Conservation (phyloP, 2,113 vertebrate genomes). For the Tragelaphus scriptus region DNA sequence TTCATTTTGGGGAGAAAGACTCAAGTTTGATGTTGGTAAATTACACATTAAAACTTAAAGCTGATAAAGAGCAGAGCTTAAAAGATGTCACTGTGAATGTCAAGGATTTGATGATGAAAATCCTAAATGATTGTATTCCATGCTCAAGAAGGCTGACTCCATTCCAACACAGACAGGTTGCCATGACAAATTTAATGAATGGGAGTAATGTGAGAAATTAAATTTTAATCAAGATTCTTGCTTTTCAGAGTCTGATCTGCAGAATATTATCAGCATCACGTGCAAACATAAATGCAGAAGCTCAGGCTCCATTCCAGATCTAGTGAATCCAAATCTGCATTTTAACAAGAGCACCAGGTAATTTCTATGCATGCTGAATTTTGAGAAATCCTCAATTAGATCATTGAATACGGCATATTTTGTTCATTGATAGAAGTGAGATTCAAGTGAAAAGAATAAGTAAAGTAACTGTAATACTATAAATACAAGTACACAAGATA, state of each 20-base stretch:
- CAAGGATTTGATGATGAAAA: not conserved
- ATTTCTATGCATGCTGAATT: not conserved
- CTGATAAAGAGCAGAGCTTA: not conserved
- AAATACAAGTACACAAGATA: not conserved
- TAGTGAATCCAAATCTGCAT: not conserved
- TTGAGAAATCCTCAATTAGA: not conserved
- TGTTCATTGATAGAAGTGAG: not conserved
- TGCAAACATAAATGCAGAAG: not conserved
- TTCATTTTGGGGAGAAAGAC: not conserved
- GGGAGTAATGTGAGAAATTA: not conserved
- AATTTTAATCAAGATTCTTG: not conserved
- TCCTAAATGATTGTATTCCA: not conserved
- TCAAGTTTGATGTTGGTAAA: not conserved
- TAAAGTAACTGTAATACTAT: not conserved
- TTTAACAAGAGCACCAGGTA: not conserved
- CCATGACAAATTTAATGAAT: not conserved
- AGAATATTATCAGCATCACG: not conserved
- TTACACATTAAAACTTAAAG: not conserved
- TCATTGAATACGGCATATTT: not conserved
- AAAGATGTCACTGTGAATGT: not conserved
- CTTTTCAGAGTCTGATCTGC: not conserved
- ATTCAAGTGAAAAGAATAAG: not conserved
- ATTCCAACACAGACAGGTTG: not conserved
- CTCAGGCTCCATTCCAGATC: not conserved
- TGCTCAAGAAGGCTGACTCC: not conserved